Evolutionary conservation across 64 coral and sea anemone genomes (phyloP).

Genomic region (Hydrozoanthus tunicans): DNA sequence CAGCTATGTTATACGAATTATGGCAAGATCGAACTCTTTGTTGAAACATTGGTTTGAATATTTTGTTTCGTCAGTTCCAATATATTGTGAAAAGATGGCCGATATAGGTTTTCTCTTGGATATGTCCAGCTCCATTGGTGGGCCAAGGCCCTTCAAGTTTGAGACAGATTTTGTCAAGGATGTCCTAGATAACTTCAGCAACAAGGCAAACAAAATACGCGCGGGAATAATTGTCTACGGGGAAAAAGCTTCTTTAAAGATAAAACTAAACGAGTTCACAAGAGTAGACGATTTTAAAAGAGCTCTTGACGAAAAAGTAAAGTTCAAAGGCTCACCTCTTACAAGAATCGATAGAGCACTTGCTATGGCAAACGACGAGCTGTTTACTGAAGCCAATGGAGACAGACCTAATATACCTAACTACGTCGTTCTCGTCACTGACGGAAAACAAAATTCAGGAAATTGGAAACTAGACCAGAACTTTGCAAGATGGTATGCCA

Average conservation of each 20-base stretch:
- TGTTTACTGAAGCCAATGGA: conserved; percentile 34
- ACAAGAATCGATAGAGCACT: conserved; percentile 47
- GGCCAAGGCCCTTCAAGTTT: neutral
- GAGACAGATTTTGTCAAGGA: conserved; percentile 40
- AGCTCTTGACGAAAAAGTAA: conserved; percentile 1
- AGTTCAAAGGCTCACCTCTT: neutral
- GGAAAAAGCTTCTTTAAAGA: neutral
- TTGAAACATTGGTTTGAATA: too few species aligned
- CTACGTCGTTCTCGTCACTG: conserved; percentile 47
- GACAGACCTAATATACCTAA: conserved; percentile 31
- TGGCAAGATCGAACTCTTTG: neutral
- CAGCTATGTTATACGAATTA: too few species aligned
- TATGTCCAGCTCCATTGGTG: conserved; percentile 43
- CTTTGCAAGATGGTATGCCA: neutral
- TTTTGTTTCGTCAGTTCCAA: neutral
- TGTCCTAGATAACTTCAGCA: conserved; percentile 31
- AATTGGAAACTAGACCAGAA: neutral
- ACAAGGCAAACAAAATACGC: conserved; percentile 12
- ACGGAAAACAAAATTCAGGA: conserved; percentile 64
- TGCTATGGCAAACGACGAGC: neutral
- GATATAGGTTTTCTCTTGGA: conserved; percentile 45
- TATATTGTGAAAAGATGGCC: conserved; percentile 42
- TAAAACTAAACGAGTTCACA: conserved; percentile 26
- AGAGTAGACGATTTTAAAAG: conserved; percentile 12
- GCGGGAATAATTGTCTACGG: conserved; percentile 33